Conservation (phyloP, 1,140 invertebrate species). For the Lordiphosa mommai region DNA sequence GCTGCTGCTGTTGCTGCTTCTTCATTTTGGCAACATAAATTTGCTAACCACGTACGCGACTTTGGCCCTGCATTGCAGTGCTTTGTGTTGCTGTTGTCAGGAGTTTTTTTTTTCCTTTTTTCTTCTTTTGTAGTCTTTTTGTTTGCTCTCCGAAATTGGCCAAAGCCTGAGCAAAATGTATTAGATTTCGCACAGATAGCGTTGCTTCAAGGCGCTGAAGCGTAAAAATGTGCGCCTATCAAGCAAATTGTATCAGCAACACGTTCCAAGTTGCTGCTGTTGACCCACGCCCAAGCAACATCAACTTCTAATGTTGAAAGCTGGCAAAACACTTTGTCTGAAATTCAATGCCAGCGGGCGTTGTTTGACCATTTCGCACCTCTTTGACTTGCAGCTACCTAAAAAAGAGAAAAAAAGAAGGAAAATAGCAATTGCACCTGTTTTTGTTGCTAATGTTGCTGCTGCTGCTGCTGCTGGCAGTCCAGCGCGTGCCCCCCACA, state of each 20-base stretch:
- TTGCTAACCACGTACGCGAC: slow-evolving; percentile 69
- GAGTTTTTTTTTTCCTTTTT: slow-evolving; percentile 45
- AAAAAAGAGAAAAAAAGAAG: slow-evolving; percentile 13
- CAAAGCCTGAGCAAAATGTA: slow-evolving; percentile 67
- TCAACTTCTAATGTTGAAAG: slow-evolving; percentile 65
- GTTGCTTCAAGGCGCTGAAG: slow-evolving; percentile 49
- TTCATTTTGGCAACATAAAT: slow-evolving; percentile 57
- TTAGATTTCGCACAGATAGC: slow-evolving; percentile 73
- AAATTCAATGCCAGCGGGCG: slow-evolving; percentile 75
- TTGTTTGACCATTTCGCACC: slow-evolving; percentile 69
- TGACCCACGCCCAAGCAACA: slow-evolving; percentile 59
- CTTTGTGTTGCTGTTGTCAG: slow-evolving; percentile 53
- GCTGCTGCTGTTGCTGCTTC: slow-evolving; percentile 8
- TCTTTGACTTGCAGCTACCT: slow-evolving; percentile 69
- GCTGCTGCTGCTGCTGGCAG: slow-evolving; percentile 18
- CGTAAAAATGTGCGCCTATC: slow-evolving; percentile 74
- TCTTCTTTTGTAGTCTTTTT: slow-evolving; percentile 9
- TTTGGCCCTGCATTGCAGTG: slow-evolving; percentile 64
- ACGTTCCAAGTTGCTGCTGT: slow-evolving; percentile 46
- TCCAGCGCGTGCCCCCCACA: slow-evolving; percentile 62
- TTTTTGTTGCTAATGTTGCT: slow-evolving; percentile 24
- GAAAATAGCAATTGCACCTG: slow-evolving; percentile 34
- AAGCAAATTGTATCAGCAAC: slow-evolving; percentile 75
- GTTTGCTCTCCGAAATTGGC: slow-evolving; percentile 44
- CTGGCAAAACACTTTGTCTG: slow-evolving; percentile 74